Evolutionary conservation across 1,140 invertebrate genomes (phyloP).

Genomic region (Brachionus manjavacas): DNA sequence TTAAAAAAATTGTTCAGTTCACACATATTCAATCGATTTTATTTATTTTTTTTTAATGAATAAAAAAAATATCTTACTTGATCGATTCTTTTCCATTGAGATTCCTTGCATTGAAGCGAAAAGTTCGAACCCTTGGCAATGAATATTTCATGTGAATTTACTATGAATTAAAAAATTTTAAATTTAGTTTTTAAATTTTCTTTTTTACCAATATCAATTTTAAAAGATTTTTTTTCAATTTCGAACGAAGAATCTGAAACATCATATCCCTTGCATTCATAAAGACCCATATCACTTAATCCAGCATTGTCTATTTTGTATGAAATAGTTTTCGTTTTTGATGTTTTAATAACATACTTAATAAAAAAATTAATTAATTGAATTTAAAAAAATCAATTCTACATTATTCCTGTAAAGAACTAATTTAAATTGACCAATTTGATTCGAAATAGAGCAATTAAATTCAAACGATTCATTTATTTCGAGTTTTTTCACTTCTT

Average conservation of each 20-base stretch:
- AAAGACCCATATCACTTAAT: neutral
- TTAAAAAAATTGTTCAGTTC: too few relatives aligned
- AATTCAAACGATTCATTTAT: neutral
- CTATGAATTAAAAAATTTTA: neutral
- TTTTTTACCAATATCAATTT: neutral
- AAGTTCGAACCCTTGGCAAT: neutral
- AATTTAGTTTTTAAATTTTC: neutral
- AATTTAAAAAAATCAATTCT: neutral
- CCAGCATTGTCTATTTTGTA: neutral
- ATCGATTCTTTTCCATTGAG: neutral
- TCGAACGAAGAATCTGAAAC: neutral
- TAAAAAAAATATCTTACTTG: neutral
- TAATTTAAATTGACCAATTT: neutral
- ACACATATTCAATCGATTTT: too few relatives aligned
- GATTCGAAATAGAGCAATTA: neutral
- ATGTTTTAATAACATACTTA: neutral
- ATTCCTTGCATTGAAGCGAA: neutral
- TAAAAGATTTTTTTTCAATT: neutral
- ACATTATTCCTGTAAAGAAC: constrained; percentile 8
- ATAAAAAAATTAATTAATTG: neutral
- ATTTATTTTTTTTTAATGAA: too few relatives aligned
- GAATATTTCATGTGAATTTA: neutral
- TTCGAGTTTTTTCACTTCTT: neutral
- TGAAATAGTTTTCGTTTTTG: neutral
- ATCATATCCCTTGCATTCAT: neutral